A percentile compares a stretch with the other conserved stretches of the same genome.
phyloP scores from a whole-genome alignment of 2,888 invertebrate genomes.

The Hypena proboscidalis region DNA sequence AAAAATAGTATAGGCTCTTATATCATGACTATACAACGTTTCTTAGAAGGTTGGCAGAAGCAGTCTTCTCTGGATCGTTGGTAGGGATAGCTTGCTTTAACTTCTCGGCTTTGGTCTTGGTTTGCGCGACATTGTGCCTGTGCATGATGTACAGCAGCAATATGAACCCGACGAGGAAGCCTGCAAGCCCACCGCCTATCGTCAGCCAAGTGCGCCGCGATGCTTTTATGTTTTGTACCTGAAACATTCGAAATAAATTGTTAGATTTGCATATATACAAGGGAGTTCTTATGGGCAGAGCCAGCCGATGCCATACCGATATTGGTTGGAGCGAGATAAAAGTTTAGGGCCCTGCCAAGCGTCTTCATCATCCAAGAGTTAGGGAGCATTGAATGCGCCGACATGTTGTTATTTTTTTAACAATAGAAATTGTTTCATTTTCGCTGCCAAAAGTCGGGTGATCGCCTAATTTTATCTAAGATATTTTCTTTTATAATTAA shows the following conservation, averaged over 20 bases:
- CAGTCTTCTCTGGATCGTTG: conserved; percentile 57
- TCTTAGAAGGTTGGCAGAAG: conserved; percentile 63
- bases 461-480: too few species aligned
- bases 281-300: too few species aligned
- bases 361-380: too few species aligned
- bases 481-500: too few species aligned
- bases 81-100: conserved; percentile 54
- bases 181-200: conserved; percentile 73
- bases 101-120: conserved; percentile 64
- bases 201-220: conserved; percentile 77
- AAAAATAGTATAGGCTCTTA: too few species aligned
- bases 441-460: too few species aligned
- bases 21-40: conserved; percentile 42
- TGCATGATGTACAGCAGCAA: conserved; percentile 78
- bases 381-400: too few species aligned
- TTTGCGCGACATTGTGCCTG: conserved; percentile 75
- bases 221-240: conserved; percentile 63
- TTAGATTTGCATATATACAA: not conserved
- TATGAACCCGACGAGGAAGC: conserved; percentile 77
- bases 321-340: too few species aligned
- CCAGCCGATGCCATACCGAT: too few species aligned
- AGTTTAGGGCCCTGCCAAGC: too few species aligned
- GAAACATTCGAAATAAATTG: conserved; percentile 11
- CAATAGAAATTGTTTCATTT: too few species aligned
- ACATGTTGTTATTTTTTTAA: too few species aligned